A percentile compares a stretch with the other conserved stretches of the same genome.
These are phyloP conservation scores for Agrochola lota DNA, from an alignment of 2,888 invertebrate genomes.

Conservation along the genomic window DNA sequence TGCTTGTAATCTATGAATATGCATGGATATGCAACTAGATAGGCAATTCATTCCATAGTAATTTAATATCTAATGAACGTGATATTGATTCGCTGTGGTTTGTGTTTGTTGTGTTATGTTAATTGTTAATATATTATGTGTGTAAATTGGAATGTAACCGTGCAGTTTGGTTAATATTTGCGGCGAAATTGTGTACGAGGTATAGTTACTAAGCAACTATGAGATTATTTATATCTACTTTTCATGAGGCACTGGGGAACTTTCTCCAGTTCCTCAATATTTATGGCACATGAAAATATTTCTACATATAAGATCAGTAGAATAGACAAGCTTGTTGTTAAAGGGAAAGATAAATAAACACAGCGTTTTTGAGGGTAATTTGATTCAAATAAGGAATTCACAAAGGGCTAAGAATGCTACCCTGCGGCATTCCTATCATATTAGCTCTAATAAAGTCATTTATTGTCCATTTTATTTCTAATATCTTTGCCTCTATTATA, in stretches of 20 bases:
- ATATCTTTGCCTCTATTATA: neutral
- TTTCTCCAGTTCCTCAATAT: neutral
- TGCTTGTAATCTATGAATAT: constrained; percentile 40
- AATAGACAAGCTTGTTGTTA: neutral
- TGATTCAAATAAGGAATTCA: neutral
- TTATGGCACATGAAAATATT: neutral
- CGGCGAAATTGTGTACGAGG: neutral
- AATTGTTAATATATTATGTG: neutral
- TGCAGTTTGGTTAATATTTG: neutral
- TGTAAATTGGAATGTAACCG: neutral
- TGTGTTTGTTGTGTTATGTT: neutral
- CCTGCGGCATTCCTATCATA: constrained; percentile 7
- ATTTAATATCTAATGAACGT: constrained; percentile 18
- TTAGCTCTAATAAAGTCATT: neutral
- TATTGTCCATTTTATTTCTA: neutral
- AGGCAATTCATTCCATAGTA: constrained; percentile 24
- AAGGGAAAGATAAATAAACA: neutral
- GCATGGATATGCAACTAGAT: constrained; percentile 44
- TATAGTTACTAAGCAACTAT: too few relatives aligned
- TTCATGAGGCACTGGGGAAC: neutral
- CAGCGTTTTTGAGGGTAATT: neutral
- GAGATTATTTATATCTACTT: neutral
- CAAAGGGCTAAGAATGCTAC: neutral
- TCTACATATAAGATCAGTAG: neutral
- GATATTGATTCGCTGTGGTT: constrained; percentile 14